phyloP scores from a whole-genome alignment of 1,140 invertebrate species.

The Brachionus plicatilis region DNA sequence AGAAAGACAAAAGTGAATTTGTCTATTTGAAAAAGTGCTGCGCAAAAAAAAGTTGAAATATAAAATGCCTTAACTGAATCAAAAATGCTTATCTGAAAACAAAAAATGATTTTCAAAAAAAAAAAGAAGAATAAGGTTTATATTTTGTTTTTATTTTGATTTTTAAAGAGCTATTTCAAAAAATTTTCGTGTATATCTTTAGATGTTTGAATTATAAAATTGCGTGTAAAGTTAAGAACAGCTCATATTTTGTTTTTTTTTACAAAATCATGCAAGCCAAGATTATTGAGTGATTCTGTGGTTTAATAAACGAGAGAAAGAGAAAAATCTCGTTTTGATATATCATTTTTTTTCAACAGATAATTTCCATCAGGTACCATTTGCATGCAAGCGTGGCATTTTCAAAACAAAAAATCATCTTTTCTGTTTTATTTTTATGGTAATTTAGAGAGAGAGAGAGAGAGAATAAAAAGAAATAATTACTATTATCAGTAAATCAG shows the following conservation, averaged over 20 bases:
- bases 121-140: background rate
- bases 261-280: conserved; percentile 19
- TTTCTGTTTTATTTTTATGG: background rate
- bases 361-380: background rate
- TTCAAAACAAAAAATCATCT: background rate
- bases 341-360: background rate
- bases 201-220: conserved; percentile 23
- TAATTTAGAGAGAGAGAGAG: background rate
- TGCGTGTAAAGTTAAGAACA: conserved; percentile 35
- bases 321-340: background rate
- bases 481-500: background rate
- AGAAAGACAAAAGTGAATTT: too few relatives aligned
- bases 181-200: conserved; percentile 27
- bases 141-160: conserved; percentile 17
- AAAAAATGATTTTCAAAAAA: background rate
- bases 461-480: background rate
- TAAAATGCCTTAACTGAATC: too few relatives aligned
- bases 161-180: conserved; percentile 25
- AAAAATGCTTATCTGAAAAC: background rate
- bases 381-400: background rate
- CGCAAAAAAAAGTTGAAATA: too few relatives aligned
- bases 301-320: background rate
- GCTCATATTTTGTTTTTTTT: conserved; percentile 8
- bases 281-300: background rate
- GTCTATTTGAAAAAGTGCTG: too few relatives aligned